A percentile compares a stretch with the other conserved stretches of the same genome.
Evolutionary conservation across 1,140 invertebrate species (phyloP).

Genomic region (Musca vetustissima): DNA sequence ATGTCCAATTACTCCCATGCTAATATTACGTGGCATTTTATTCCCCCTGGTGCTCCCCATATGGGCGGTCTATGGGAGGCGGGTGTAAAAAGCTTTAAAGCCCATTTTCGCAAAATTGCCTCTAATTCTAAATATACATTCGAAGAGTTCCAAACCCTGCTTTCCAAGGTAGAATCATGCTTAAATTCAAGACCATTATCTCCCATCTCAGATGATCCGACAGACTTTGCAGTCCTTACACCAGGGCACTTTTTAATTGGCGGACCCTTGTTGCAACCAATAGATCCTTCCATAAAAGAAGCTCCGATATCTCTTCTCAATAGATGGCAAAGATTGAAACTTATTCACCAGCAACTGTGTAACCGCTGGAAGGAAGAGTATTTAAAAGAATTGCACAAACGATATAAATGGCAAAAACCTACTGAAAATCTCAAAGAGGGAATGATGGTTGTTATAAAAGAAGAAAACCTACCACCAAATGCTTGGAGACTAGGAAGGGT

Average conservation of each 20-base stretch:
- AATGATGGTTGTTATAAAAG: neutral
- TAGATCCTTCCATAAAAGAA: neutral
- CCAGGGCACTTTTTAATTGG: neutral
- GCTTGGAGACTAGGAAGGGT: neutral
- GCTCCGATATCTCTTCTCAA: neutral
- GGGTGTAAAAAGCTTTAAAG: neutral
- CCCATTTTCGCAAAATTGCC: neutral
- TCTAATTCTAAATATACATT: neutral
- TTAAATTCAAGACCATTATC: too few species aligned
- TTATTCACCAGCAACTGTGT: neutral
- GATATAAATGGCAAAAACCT: neutral
- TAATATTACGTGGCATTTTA: constrained; percentile 18
- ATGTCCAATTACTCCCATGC: too few species aligned
- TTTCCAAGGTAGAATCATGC: neutral
- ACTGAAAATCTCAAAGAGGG: neutral
- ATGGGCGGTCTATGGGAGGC: constrained; percentile 11
- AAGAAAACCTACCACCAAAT: neutral
- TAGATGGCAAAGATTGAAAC: neutral
- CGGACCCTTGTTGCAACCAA: neutral
- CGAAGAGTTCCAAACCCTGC: neutral
- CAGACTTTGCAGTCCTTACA: neutral
- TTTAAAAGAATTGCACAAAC: neutral
- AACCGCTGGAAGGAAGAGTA: constrained; percentile 1
- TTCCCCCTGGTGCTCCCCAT: neutral
- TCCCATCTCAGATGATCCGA: neutral